These are phyloP conservation scores for Hippopotamyrus pictus DNA, from an alignment of 2,797 vertebrate species.

Conservation along the genomic window DNA sequence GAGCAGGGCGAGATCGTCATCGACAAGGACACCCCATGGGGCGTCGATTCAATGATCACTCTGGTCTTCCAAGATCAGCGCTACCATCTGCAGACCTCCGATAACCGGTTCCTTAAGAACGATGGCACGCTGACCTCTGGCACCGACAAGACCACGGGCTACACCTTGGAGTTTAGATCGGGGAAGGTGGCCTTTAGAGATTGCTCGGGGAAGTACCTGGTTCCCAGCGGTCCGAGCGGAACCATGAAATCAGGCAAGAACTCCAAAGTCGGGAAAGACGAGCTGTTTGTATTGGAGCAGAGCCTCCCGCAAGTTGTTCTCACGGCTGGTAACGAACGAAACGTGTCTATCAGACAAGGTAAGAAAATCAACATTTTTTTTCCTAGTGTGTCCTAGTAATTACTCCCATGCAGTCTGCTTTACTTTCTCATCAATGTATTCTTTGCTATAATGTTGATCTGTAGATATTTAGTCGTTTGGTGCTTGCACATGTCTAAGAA, in stretches of 20 bases:
- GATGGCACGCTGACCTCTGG: constrained; percentile 68
- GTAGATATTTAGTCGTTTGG: neutral
- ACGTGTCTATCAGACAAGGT: constrained; percentile 93
- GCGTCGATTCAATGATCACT: constrained; percentile 85
- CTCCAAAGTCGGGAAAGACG: constrained; percentile 80
- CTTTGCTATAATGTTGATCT: neutral
- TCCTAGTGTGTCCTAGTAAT: neutral
- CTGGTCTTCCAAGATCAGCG: constrained; percentile 84
- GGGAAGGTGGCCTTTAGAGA: constrained; percentile 90
- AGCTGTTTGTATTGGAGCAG: constrained; percentile 86
- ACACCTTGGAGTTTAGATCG: constrained; percentile 83
- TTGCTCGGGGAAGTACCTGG: constrained; percentile 78
- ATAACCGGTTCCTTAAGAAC: constrained; percentile 80
- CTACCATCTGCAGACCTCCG: constrained; percentile 83
- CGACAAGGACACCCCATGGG: constrained; percentile 88
- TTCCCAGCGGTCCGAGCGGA: constrained; percentile 80
- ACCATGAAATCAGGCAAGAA: constrained; percentile 80
- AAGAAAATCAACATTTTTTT: constrained; percentile 33
- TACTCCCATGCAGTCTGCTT: neutral
- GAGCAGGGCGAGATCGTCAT: constrained; percentile 71
- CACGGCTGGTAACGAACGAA: constrained; percentile 81
- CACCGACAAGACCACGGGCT: constrained; percentile 73
- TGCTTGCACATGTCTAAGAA: neutral
- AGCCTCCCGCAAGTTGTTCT: constrained; percentile 90
- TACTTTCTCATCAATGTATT: neutral